These are phyloP conservation scores for Callyntrura guangdongensis DNA, from an alignment of 2,888 invertebrate genomes.

Conservation along the genomic window DNA sequence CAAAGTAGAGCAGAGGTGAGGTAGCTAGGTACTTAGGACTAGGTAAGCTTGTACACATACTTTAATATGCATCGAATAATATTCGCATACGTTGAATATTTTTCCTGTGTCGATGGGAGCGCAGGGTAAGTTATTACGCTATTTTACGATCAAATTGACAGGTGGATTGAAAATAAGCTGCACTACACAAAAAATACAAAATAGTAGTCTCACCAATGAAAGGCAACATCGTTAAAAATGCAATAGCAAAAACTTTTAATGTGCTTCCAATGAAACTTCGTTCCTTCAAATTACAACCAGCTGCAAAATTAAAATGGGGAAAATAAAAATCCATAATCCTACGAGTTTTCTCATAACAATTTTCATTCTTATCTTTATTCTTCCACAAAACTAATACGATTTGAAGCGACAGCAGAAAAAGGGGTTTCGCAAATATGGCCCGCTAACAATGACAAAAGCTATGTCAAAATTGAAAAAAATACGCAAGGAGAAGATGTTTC, in stretches of 20 bases:
- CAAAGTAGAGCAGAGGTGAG: slow-evolving; percentile 19
- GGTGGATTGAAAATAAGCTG: background rate
- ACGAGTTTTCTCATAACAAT: slow-evolving; percentile 39
- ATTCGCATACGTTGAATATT: no score
- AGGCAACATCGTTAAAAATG: slow-evolving; percentile 43
- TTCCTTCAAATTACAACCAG: slow-evolving; percentile 33
- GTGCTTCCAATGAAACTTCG: background rate
- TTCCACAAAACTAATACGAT: slow-evolving; percentile 43
- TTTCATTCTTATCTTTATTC: slow-evolving; percentile 21
- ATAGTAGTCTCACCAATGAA: background rate
- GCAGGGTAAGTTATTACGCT: background rate
- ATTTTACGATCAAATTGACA: slow-evolving; percentile 14
- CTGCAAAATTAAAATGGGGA: background rate
- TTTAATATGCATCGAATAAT: background rate
- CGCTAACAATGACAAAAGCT: background rate
- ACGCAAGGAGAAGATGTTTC: background rate
- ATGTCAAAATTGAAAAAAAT: background rate
- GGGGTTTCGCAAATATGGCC: slow-evolving; percentile 8
- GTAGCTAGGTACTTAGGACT: background rate
- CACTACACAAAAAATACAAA: slow-evolving; percentile 1
- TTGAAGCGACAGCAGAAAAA: slow-evolving; percentile 30
- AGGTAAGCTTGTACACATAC: background rate
- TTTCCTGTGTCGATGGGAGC: background rate
- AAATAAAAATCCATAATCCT: slow-evolving; percentile 52
- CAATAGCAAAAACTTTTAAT: slow-evolving; percentile 11